These are phyloP conservation scores for Diabrotica balteata DNA, from an alignment of 2,888 invertebrate species.

Conservation along the genomic window DNA sequence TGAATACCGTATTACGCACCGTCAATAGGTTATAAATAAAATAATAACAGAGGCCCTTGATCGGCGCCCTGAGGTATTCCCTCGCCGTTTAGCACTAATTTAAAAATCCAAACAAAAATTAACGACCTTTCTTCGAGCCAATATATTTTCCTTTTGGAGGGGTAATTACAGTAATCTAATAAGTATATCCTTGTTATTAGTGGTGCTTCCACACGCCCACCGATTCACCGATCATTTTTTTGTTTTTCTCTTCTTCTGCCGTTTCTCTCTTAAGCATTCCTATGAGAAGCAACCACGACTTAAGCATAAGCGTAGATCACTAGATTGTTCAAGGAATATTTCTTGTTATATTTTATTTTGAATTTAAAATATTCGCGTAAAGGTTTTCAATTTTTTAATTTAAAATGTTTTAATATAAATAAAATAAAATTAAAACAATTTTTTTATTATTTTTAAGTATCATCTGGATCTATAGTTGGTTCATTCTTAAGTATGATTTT, in stretches of 20 bases:
- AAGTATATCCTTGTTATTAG: slow-evolving; percentile 54
- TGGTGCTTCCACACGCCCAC: slow-evolving; percentile 59
- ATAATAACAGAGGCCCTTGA: slow-evolving; percentile 11
- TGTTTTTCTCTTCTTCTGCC: slow-evolving; percentile 20
- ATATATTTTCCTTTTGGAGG: slow-evolving; percentile 43
- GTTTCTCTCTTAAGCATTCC: slow-evolving; percentile 18
- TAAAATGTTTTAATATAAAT: too few species aligned
- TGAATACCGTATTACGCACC: slow-evolving; percentile 1
- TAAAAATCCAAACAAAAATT: slow-evolving; percentile 28
- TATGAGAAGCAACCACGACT: slow-evolving; percentile 10
- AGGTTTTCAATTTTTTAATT: too few species aligned
- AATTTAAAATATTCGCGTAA: too few species aligned
- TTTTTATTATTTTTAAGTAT: too few species aligned
- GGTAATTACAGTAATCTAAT: slow-evolving; percentile 59
- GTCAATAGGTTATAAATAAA: slow-evolving; percentile 14
- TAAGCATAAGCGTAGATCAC: background rate
- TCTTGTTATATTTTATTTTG: too few species aligned
- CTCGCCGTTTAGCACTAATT: slow-evolving; percentile 21
- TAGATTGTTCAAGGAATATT: too few species aligned
- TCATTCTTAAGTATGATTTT: too few species aligned
- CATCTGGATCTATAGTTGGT: too few species aligned
- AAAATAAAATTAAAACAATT: too few species aligned
- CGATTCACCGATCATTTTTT: slow-evolving; percentile 23
- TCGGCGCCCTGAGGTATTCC: slow-evolving; percentile 22
- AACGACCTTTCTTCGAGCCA: slow-evolving; percentile 33